Conservation (phyloP, 2,113 vertebrate species). For the Arizona elegans region DNA sequence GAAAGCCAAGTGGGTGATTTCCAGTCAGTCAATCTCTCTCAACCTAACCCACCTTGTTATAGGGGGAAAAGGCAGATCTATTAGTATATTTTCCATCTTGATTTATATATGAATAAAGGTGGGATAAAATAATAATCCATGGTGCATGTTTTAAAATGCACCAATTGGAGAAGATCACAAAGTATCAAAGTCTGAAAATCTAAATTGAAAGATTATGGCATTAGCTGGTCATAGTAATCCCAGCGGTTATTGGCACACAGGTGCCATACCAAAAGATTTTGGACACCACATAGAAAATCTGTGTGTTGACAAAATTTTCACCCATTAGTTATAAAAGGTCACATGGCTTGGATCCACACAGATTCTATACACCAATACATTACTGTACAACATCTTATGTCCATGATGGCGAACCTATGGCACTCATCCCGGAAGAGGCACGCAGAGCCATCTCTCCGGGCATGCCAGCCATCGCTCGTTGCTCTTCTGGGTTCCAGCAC, state of each 20-base stretch:
- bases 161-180: background rate
- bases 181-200: background rate
- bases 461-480: no score
- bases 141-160: background rate
- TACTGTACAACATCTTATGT: no score
- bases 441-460: no score
- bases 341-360: no score
- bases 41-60: background rate
- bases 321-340: no score
- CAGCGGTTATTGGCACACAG: background rate
- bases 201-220: background rate
- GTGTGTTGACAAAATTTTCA: no score
- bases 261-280: no score
- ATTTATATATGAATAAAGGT: background rate
- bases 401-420: no score
- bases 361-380: no score
- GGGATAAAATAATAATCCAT: background rate
- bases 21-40: background rate
- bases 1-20: background rate
- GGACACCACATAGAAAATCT: no score
- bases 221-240: background rate
- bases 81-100: background rate
- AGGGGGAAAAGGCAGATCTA: background rate
- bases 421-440: no score
- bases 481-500: no score